A percentile compares a stretch with the other conserved stretches of the same genome.
These are phyloP conservation scores for Nerophis lumbriciformis DNA, from an alignment of 2,113 vertebrate species.

Conservation along the genomic window DNA sequence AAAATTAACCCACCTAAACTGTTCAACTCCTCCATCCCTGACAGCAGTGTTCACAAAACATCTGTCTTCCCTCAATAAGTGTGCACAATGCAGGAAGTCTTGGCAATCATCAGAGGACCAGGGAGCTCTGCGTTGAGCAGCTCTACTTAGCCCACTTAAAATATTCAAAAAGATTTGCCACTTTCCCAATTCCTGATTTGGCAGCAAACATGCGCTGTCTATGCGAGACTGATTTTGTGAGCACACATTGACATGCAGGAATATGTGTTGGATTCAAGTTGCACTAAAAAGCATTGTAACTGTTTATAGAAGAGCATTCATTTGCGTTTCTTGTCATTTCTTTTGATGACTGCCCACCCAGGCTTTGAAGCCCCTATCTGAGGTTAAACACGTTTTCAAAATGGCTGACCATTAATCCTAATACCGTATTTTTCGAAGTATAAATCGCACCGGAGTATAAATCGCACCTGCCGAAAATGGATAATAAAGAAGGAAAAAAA, in stretches of 20 bases:
- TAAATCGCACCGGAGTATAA: no score
- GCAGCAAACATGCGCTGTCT: conserved; percentile 28
- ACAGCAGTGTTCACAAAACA: not conserved
- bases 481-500: no score
- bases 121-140: conserved; percentile 13
- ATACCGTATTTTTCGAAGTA: not conserved
- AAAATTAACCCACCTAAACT: not conserved
- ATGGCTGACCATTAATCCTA: not conserved
- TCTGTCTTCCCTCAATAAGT: not conserved
- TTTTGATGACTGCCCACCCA: not conserved
- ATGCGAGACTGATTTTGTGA: conserved; percentile 10
- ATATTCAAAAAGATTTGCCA: conserved; percentile 48
- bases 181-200: conserved; percentile 45
- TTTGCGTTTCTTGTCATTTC: conserved; percentile 20
- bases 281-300: conserved; percentile 41
- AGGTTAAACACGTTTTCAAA: not conserved
- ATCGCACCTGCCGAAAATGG: no score
- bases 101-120: not conserved
- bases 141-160: conserved; percentile 44
- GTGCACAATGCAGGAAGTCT: not conserved
- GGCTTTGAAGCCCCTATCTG: conserved; percentile 1
- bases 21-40: not conserved
- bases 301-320: conserved; percentile 48
- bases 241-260: conserved; percentile 35
- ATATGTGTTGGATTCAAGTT: conserved; percentile 38